These are phyloP conservation scores for Centruroides sculpturatus DNA, from an alignment of 1,140 invertebrate genomes.

Conservation along the genomic window DNA sequence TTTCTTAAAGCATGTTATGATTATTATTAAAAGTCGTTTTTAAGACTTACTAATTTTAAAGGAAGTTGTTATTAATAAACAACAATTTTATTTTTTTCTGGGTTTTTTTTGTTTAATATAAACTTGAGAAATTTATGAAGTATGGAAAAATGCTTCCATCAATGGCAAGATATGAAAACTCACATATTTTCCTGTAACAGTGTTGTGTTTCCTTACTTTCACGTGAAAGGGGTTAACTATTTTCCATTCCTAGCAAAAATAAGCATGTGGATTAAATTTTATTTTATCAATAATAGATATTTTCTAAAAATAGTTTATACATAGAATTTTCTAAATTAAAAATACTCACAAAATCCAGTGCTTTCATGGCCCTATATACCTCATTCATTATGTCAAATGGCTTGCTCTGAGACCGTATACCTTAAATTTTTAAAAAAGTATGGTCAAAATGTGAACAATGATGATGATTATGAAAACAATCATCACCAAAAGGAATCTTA, in stretches of 20 bases:
- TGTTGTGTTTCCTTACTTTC: slow-evolving; percentile 74
- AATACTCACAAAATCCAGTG: slow-evolving; percentile 70
- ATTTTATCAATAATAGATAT: slow-evolving; percentile 9
- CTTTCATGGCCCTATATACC: slow-evolving; percentile 98
- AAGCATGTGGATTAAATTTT: too few relatives aligned
- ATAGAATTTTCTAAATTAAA: slow-evolving; percentile 1
- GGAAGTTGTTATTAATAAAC: too few relatives aligned
- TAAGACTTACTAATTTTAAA: too few relatives aligned
- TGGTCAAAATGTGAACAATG: background rate
- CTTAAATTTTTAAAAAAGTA: slow-evolving; percentile 27
- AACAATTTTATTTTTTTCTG: too few relatives aligned
- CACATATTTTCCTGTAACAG: slow-evolving; percentile 58
- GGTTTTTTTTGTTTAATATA: too few relatives aligned
- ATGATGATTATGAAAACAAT: background rate
- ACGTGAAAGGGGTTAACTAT: slow-evolving; percentile 83
- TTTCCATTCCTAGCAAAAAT: slow-evolving; percentile 78
- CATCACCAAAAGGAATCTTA: slow-evolving; percentile 15
- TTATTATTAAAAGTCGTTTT: too few relatives aligned
- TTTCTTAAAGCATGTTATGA: background rate
- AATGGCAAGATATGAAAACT: slow-evolving; percentile 14
- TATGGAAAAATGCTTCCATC: too few relatives aligned
- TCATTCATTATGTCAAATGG: slow-evolving; percentile 99
- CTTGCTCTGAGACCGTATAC: slow-evolving; percentile 95
- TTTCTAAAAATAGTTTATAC: background rate
- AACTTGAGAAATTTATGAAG: too few relatives aligned